Percentiles rank a stretch among this genome's conserved stretches.
phyloP scores from a whole-genome alignment of 2,113 vertebrate genomes.

The Pachycephala philippinensis region DNA sequence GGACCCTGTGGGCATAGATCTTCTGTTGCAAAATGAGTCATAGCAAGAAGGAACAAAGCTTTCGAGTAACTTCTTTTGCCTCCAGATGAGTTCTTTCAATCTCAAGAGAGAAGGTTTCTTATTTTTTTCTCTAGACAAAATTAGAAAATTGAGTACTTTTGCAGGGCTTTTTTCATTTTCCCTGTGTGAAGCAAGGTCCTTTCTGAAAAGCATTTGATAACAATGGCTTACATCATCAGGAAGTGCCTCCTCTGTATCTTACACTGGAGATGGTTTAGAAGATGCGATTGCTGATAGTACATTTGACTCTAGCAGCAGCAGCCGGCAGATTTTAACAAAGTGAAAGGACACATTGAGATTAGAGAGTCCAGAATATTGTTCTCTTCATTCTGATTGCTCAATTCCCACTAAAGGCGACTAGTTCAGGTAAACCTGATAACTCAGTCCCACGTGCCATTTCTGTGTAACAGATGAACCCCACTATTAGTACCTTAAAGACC shows the following conservation, averaged over 20 bases:
- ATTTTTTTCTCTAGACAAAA: neutral
- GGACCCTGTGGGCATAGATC: neutral
- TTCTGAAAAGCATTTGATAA: neutral
- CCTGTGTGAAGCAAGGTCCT: neutral
- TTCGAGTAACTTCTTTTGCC: neutral
- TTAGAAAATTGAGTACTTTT: neutral
- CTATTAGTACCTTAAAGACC: neutral
- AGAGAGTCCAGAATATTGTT: neutral
- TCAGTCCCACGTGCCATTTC: neutral
- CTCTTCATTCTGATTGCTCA: neutral
- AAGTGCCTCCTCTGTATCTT: neutral
- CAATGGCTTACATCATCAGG: neutral
- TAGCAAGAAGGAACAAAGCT: neutral
- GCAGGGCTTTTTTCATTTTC: neutral
- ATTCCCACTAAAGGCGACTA: fast-evolving
- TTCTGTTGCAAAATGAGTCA: neutral
- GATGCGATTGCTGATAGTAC: neutral
- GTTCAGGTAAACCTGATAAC: neutral
- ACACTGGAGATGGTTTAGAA: neutral
- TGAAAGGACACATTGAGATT: neutral
- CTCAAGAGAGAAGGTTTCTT: neutral
- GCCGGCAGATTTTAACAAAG: neutral
- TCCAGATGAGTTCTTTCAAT: neutral
- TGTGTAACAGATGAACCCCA: neutral
- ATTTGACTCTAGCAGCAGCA: neutral